Base-by-base conservation (phyloP, 1,140 invertebrate genomes). In the Psilanteris sp. region DNA sequence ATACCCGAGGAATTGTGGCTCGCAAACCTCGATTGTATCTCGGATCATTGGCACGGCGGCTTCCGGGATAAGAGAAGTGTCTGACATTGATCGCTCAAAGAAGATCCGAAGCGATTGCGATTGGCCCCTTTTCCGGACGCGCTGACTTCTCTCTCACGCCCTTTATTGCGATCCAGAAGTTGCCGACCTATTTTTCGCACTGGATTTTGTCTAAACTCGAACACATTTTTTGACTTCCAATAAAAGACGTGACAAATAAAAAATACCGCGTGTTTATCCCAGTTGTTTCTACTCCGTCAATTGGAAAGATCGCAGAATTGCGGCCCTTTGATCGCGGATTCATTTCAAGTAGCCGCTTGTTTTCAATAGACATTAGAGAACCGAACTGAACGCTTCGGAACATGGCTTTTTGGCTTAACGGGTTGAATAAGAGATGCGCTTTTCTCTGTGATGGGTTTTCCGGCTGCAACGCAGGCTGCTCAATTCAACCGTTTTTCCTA, bases 351-450 rank as follows among this genome's bases (percentile, higher is more conserved):
- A n/a, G 41, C 2, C 15, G 6, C 14, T 11, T 61, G 29, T 46
- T 46, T 27, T 43, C 14, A 6, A 26, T 18, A 22, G 9, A 41
- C 37, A 57, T 43, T 61, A 46, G 39, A 36, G 10, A 36, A 37
- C 27, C 31, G 15, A 48, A 29, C 4, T 41, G 24, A 61, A 24
- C n/a, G 22, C 48, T 37, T 9, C 13, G 22, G 0, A 15, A 11
- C 52, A 43, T 41, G 26, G 50, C 22, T 41, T 55, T 6, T 36
- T 15, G 14, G 9, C 20, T 52, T 32, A 48, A n/a, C 10, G 11
- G 9, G 3, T 20, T 44, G 29, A 59, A 59, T 31, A 13, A 24
- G 27, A 44, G 8, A 15, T 10, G 27, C 29, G 13, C 54, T 55
- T 44, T 10, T 18, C 26, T 43, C 18, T 26, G 16, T 16, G 54